These are phyloP conservation scores for Neomorphus geoffroyi DNA, from an alignment of 2,797 vertebrate species.

Conservation along the genomic window DNA sequence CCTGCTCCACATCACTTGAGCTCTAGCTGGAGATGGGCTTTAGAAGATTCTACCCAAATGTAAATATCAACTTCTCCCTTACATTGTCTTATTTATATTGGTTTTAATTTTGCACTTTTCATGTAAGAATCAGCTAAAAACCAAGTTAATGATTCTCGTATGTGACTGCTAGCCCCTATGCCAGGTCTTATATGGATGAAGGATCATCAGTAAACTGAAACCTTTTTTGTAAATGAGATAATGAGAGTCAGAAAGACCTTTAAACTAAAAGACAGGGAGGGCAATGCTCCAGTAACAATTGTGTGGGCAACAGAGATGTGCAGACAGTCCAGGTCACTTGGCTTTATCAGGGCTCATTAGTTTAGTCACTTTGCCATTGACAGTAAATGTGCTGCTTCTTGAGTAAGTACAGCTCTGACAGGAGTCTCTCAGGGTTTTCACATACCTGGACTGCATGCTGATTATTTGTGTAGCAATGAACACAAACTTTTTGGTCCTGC, in stretches of 20 bases:
- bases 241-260: background rate
- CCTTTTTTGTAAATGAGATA: background rate
- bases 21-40: background rate
- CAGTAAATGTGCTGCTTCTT: background rate
- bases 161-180: background rate
- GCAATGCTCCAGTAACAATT: accelerated
- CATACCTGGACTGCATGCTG: background rate
- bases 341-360: background rate
- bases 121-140: background rate
- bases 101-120: background rate
- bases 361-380: background rate
- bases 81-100: background rate
- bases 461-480: background rate
- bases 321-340: background rate
- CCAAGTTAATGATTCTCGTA: background rate
- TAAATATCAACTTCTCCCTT: background rate
- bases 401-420: background rate
- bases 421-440: background rate
- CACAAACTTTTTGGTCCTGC: background rate
- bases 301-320: background rate
- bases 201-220: background rate
- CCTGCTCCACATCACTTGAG: background rate
- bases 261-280: background rate
- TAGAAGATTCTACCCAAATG: background rate
- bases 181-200: background rate